phyloP scores from a whole-genome alignment of 2,888 invertebrate species.

The Linnaemya vulpina region DNA sequence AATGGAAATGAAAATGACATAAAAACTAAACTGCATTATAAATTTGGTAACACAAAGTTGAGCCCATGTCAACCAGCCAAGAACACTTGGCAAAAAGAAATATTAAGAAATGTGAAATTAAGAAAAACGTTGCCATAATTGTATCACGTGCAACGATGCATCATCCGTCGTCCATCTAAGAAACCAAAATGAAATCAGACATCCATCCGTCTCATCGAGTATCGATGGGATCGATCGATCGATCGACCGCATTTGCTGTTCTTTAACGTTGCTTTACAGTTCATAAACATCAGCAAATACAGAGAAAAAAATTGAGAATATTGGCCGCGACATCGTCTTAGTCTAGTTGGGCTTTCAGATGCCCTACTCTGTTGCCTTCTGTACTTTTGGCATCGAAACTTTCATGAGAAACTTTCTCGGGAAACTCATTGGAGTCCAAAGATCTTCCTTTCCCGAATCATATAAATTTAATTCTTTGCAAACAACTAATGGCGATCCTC shows the following conservation, averaged over 20 bases:
- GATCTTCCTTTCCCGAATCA: not conserved
- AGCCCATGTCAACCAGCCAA: conserved; percentile 33
- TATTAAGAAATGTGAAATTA: conserved; percentile 77
- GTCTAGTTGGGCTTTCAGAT: not conserved
- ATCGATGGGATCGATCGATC: conserved; percentile 37
- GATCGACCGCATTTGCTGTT: conserved; percentile 43
- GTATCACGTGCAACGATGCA: conserved; percentile 79
- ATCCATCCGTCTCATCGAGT: conserved; percentile 52
- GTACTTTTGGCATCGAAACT: not conserved
- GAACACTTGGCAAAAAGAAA: conserved; percentile 42
- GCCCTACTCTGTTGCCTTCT: conserved; percentile 7
- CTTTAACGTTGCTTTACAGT: conserved; percentile 74
- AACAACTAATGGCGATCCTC: not conserved
- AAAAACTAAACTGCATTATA: conserved; percentile 52
- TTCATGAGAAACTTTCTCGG: not conserved
- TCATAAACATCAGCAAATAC: conserved; percentile 78
- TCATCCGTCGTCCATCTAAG: conserved; percentile 49
- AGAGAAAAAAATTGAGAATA: conserved; percentile 50
- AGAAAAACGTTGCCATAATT: conserved; percentile 80
- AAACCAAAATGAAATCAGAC: conserved; percentile 47
- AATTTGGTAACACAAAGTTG: conserved; percentile 49
- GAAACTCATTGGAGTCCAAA: not conserved
- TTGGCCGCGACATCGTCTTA: not conserved
- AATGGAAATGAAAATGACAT: conserved; percentile 25
- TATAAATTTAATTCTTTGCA: not conserved